These are phyloP conservation scores for Nasonia giraulti DNA, from an alignment of 1,140 invertebrate species.

Conservation along the genomic window DNA sequence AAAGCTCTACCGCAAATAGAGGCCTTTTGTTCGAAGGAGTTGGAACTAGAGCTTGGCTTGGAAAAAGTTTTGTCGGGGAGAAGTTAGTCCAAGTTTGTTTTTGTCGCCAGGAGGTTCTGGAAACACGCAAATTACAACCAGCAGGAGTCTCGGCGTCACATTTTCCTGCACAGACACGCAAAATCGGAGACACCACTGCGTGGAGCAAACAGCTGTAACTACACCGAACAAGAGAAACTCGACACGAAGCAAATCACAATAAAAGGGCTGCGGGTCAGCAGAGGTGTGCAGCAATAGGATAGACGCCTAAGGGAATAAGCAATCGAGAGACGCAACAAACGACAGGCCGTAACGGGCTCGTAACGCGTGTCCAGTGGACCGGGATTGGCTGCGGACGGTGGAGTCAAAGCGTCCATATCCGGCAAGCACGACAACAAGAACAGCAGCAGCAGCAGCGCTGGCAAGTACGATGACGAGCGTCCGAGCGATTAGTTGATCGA, in stretches of 20 bases:
- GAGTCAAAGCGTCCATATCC: not conserved
- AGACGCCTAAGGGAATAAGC: not conserved
- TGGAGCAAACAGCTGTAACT: too few relatives aligned
- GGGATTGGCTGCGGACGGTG: not conserved
- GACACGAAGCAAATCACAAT: not conserved
- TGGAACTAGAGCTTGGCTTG: too few relatives aligned
- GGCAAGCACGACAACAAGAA: constrained; percentile 4
- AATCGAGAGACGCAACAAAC: not conserved
- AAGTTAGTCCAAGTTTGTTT: too few relatives aligned
- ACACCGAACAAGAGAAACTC: too few relatives aligned
- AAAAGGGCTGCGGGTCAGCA: not conserved
- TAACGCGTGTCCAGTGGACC: constrained; percentile 22
- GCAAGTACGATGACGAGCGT: constrained; percentile 4
- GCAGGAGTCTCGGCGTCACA: too few relatives aligned
- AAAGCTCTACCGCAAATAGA: not conserved
- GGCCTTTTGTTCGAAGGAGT: too few relatives aligned
- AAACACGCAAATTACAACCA: too few relatives aligned
- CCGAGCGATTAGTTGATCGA: constrained; percentile 34
- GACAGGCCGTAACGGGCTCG: constrained; percentile 7
- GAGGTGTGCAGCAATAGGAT: not conserved
- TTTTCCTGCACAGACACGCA: too few relatives aligned
- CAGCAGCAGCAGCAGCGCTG: not conserved
- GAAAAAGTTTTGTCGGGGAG: too few relatives aligned
- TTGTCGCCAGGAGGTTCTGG: too few relatives aligned
- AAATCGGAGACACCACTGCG: too few relatives aligned